phyloP scores from a whole-genome alignment of 2,888 invertebrate genomes.

The Nebria brevicollis region DNA sequence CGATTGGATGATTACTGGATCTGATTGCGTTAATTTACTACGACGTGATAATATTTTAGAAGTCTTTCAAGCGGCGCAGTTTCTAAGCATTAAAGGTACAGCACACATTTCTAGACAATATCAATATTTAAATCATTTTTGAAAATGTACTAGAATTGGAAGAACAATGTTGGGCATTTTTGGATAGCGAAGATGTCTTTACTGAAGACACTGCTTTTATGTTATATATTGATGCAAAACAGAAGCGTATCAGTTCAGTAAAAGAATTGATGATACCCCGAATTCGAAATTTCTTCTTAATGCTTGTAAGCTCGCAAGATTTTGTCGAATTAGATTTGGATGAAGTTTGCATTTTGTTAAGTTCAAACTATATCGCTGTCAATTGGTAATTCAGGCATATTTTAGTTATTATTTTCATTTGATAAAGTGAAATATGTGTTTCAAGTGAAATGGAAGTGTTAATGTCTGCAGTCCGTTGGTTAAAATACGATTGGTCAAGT shows the following conservation, averaged over 20 bases:
- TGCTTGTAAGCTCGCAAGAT: constrained; percentile 79
- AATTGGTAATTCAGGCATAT: constrained; percentile 68
- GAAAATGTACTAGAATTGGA: constrained; percentile 69
- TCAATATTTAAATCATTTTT: background rate
- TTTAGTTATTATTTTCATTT: constrained; percentile 7
- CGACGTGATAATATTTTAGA: constrained; percentile 77
- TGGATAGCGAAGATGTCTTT: constrained; percentile 75
- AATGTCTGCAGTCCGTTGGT: constrained; percentile 84
- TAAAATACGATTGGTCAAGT: constrained; percentile 75
- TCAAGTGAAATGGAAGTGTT: constrained; percentile 78
- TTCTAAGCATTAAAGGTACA: constrained; percentile 74
- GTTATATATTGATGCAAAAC: constrained; percentile 68
- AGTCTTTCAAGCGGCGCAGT: constrained; percentile 77
- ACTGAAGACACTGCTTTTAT: constrained; percentile 80
- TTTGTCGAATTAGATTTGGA: constrained; percentile 74
- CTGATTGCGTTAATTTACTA: constrained; percentile 72
- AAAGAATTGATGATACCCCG: constrained; percentile 79
- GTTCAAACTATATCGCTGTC: constrained; percentile 78
- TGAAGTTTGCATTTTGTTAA: constrained; percentile 74
- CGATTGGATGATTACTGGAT: constrained; percentile 82
- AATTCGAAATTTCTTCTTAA: constrained; percentile 79
- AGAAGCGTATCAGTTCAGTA: constrained; percentile 68
- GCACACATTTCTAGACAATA: too few relatives aligned
- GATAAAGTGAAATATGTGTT: background rate
- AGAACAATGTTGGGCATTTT: constrained; percentile 81